Base-by-base conservation (phyloP, 1,140 invertebrate species). In the Drosophila lini region DNA sequence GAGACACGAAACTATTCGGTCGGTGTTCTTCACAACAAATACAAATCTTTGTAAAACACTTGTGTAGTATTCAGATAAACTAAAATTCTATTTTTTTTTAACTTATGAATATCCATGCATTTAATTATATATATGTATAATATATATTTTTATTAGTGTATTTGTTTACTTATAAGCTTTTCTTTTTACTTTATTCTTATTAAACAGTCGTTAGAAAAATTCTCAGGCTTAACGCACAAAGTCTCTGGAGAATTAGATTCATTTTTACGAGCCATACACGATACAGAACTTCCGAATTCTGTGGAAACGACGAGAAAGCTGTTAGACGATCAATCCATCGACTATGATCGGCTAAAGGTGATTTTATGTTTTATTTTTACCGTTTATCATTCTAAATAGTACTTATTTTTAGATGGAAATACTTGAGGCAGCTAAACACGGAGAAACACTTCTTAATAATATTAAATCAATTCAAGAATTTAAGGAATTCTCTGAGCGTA, bases 181-280 rank as follows among this genome's bases (percentile, higher is more conserved):
- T 13, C 15, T 9, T 31, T 64, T 32, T 59, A 13, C 25, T n/a
- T 7, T 6, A 13, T n/a, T 47, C 6, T 19, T 59, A 28, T 4
- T 8, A 45, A 57, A n/a, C 91, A 98, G 97, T 97, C 96, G 57
- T 95, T 99, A 80, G 98, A 99, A 92, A 97, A 98, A 91, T 99
- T 99, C 94, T 98, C 97, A 40, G 95, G 95, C 38, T 95, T 98
- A 91, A 98, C 97, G 57, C 96, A 97, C 90, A 95, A 97, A 84
- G 97, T 99, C 22, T 97, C 97, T 9, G 94, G 95, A 56, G 95
- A 96, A 68, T 92, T 98, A 73, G 96, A 97, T 91, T 95, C 95
- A 62, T 98, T 98, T 91, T 98, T 97, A 62, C 94, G 96, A 91
- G 95, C 95, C 70, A 95, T 98, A 78, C 94, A 95, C 19, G 95